Evolutionary conservation across 2,113 vertebrate genomes (phyloP).

Genomic region (Brachyistius frenatus): DNA sequence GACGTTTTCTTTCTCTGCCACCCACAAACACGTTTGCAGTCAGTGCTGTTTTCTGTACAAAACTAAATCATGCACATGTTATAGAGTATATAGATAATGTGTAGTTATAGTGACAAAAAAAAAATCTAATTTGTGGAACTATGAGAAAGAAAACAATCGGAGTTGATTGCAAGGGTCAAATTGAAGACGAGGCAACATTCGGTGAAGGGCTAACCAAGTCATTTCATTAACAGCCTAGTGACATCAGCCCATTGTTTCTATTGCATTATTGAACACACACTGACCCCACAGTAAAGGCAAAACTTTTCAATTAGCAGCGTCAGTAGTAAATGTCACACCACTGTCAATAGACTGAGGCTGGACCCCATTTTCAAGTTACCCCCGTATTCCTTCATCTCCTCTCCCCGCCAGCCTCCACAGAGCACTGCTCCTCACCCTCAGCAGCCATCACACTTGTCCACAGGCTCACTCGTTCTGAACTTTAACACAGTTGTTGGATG

Average conservation of each 20-base stretch:
- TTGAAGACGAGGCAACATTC: constrained; percentile 16
- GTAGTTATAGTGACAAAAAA: too few relatives aligned
- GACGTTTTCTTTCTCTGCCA: too few relatives aligned
- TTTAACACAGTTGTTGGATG: neutral
- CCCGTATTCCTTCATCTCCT: constrained; percentile 13
- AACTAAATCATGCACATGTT: neutral
- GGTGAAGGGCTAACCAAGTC: constrained; percentile 51
- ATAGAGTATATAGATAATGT: neutral
- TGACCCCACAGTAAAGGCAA: constrained; percentile 77
- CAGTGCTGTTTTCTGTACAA: neutral
- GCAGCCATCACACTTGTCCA: neutral
- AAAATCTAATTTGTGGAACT: neutral
- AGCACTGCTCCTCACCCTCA: constrained; percentile 12
- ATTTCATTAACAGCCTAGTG: constrained; percentile 67
- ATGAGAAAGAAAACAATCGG: constrained; percentile 7
- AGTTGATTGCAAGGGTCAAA: constrained; percentile 8
- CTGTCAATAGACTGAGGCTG: constrained; percentile 66
- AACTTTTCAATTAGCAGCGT: constrained; percentile 80
- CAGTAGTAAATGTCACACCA: constrained; percentile 77
- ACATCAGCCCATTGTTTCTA: constrained; percentile 67
- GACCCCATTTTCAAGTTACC: constrained; percentile 57
- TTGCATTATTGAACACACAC: constrained; percentile 80
- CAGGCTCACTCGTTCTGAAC: neutral
- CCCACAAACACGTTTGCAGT: neutral
- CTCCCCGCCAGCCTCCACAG: constrained; percentile 4